A percentile compares a stretch with the other conserved stretches of the same genome.
phyloP scores from a whole-genome alignment of 2,888 invertebrate species.

The Pilophorus perplexus region DNA sequence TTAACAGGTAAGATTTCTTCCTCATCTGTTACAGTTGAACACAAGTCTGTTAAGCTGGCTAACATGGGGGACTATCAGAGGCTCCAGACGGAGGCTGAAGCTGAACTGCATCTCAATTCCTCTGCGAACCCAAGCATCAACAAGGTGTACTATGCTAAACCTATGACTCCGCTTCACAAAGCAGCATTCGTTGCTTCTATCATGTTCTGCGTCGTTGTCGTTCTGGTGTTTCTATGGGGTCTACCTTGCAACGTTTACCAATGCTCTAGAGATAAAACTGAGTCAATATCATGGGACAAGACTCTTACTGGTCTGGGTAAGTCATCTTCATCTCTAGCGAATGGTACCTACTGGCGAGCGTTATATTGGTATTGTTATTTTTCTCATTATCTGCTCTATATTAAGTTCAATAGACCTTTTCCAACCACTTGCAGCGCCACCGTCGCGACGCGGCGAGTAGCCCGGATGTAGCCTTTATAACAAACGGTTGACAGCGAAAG shows the following conservation, averaged over 20 bases:
- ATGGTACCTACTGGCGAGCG: neutral
- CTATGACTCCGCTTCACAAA: constrained; percentile 67
- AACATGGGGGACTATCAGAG: constrained; percentile 49
- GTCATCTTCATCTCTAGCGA: constrained; percentile 41
- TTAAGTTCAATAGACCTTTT: too few relatives aligned
- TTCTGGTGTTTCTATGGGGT: constrained; percentile 71
- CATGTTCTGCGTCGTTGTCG: constrained; percentile 66
- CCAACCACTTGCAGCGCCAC: too few relatives aligned
- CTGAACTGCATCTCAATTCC: constrained; percentile 12
- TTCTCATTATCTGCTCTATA: too few relatives aligned
- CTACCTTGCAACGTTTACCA: constrained; percentile 71
- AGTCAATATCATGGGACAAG: constrained; percentile 53
- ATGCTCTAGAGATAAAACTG: constrained; percentile 56
- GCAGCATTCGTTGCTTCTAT: constrained; percentile 69
- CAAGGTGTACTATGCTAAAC: constrained; percentile 52
- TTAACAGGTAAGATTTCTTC: too few relatives aligned
- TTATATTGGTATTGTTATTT: neutral
- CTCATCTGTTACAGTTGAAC: too few relatives aligned
- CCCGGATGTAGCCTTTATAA: too few relatives aligned
- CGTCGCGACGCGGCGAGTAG: too few relatives aligned
- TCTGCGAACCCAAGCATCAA: constrained; percentile 33
- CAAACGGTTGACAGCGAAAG: too few relatives aligned
- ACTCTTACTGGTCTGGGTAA: constrained; percentile 53
- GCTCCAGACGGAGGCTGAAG: constrained; percentile 45
- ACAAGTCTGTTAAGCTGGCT: too few relatives aligned